These are phyloP conservation scores for Coelinius sp. DNA, from an alignment of 2,888 invertebrate species.

Conservation along the genomic window DNA sequence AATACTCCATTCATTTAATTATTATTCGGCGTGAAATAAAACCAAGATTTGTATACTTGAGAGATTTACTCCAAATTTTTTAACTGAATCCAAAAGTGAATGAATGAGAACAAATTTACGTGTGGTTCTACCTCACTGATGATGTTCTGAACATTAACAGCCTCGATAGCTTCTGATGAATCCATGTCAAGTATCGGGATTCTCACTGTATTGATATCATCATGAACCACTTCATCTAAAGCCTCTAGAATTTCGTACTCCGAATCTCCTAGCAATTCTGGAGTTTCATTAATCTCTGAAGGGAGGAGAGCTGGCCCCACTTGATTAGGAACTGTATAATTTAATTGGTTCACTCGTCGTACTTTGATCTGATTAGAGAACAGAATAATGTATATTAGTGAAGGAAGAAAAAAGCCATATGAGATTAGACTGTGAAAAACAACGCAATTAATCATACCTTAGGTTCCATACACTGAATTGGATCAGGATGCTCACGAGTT, in stretches of 20 bases:
- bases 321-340: neutral
- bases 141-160: neutral
- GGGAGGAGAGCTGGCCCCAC: neutral
- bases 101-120: neutral
- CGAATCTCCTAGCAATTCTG: neutral
- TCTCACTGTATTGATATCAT: neutral
- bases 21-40: too few relatives aligned
- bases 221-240: neutral
- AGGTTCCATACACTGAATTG: neutral
- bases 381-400: neutral
- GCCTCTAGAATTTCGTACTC: neutral
- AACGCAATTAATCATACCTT: neutral
- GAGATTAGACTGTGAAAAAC: too few relatives aligned
- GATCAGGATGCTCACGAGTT: constrained; percentile 19
- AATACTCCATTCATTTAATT: too few relatives aligned
- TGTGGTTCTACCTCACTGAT: neutral
- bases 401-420: neutral
- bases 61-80: neutral
- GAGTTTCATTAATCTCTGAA: neutral
- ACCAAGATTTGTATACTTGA: too few relatives aligned
- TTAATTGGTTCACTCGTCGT: neutral
- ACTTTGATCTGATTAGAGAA: neutral
- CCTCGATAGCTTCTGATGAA: neutral
- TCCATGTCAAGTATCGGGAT: neutral
- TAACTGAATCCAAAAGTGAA: neutral